Percentiles rank a stretch among this genome's conserved stretches.
phyloP scores from a whole-genome alignment of 2,888 invertebrate genomes.

The Gnatocerus cornutus region DNA sequence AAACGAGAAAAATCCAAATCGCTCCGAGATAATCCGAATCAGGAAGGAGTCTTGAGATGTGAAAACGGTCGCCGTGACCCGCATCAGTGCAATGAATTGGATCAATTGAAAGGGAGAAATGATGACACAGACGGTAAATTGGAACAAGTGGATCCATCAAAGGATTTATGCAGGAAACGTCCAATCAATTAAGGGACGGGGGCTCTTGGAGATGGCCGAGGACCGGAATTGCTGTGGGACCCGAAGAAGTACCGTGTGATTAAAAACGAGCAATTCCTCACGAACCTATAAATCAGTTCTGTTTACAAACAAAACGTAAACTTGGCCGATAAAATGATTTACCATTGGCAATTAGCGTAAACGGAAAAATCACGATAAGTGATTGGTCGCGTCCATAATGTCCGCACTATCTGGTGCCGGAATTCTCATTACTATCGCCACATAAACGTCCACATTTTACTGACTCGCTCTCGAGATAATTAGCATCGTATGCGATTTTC shows the following conservation, averaged over 20 bases:
- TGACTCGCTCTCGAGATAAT: constrained; percentile 26
- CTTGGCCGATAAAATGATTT: constrained; percentile 36
- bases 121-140: constrained; percentile 44
- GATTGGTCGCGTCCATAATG: constrained; percentile 30
- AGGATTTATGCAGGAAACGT: constrained; percentile 51
- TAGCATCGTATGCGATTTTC: constrained; percentile 39
- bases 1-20: constrained; percentile 23
- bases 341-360: constrained; percentile 32
- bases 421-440: constrained; percentile 14
- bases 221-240: no score
- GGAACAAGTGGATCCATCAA: constrained; percentile 42
- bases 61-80: constrained; percentile 31
- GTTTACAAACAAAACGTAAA: constrained; percentile 41
- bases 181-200: constrained; percentile 43
- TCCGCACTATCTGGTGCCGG: constrained; percentile 24
- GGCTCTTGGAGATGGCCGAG: neutral
- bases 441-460: constrained; percentile 37
- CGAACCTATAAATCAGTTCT: constrained; percentile 31
- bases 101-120: constrained; percentile 42
- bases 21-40: constrained; percentile 33
- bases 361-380: constrained; percentile 26
- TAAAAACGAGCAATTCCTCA: no score
- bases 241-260: no score
- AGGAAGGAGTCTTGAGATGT: constrained; percentile 38
- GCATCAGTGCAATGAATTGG: constrained; percentile 41